phyloP scores from a whole-genome alignment of 1,140 invertebrate species.

The Lordiphosa clarofinis region DNA sequence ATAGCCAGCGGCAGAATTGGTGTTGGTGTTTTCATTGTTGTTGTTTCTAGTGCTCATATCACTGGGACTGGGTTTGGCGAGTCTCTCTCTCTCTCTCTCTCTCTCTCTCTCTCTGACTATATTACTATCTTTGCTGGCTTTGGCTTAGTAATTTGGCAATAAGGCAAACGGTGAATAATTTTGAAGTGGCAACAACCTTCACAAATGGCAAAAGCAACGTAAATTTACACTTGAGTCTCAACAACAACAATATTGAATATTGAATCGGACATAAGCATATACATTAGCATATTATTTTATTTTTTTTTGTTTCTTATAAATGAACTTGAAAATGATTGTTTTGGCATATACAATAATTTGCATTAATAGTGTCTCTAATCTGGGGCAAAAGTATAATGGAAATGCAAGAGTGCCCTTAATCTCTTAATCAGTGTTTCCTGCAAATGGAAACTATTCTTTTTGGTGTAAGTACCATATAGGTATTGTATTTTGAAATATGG shows the following conservation, averaged over 20 bases:
- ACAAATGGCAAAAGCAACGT: conserved; percentile 30
- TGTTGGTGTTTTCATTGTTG: conserved; percentile 21
- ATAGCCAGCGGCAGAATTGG: conserved; percentile 36
- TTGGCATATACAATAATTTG: conserved; percentile 2
- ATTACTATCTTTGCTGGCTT: too few relatives aligned
- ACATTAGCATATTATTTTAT: conserved; percentile 25
- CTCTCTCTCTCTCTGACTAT: too few relatives aligned
- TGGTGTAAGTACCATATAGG: too few relatives aligned
- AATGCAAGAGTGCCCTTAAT: too few relatives aligned
- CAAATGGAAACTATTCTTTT: too few relatives aligned
- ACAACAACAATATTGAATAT: conserved; percentile 11
- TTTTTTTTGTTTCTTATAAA: conserved; percentile 20
- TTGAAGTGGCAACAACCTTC: conserved; percentile 43
- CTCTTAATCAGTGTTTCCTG: too few relatives aligned
- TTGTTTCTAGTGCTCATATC: not conserved
- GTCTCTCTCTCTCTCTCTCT: conserved; percentile 21
- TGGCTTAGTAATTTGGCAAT: conserved; percentile 49
- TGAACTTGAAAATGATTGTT: conserved; percentile 1
- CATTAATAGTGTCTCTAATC: not conserved
- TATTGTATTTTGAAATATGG: too few relatives aligned
- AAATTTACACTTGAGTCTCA: conserved; percentile 51
- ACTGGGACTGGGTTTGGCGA: not conserved
- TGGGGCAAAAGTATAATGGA: not conserved
- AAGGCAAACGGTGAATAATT: conserved; percentile 44
- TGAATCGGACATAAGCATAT: conserved; percentile 13